phyloP scores from a whole-genome alignment of 2,888 invertebrate genomes.

The Drosophila basisetae region DNA sequence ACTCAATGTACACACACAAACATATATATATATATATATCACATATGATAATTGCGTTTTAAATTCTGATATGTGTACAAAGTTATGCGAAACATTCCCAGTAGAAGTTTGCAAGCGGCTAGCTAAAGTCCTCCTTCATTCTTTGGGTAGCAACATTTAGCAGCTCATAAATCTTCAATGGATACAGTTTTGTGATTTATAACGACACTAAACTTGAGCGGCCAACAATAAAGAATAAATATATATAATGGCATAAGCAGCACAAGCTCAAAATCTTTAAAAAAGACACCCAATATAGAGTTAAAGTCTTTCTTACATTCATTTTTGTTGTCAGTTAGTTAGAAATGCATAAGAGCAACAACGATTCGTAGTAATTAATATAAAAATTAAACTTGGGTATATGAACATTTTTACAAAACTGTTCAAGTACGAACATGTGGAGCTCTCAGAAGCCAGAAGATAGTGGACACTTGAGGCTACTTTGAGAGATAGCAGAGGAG shows the following conservation, averaged over 20 bases:
- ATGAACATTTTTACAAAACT: neutral
- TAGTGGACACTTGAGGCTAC: too few species aligned
- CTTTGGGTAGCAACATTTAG: slow-evolving; percentile 67
- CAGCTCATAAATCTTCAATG: slow-evolving; percentile 83
- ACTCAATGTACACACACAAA: slow-evolving; percentile 9
- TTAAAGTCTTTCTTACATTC: neutral
- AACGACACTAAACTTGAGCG: slow-evolving; percentile 52
- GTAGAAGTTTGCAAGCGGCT: neutral
- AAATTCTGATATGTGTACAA: slow-evolving; percentile 47
- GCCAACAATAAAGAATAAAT: slow-evolving; percentile 34
- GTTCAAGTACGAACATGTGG: too few species aligned
- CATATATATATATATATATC: slow-evolving; percentile 19
- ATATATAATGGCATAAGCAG: neutral
- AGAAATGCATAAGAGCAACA: neutral
- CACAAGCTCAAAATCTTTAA: neutral
- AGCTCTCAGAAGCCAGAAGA: too few species aligned
- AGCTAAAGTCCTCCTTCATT: slow-evolving; percentile 15
- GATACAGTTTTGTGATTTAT: slow-evolving; percentile 76
- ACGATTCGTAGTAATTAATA: neutral
- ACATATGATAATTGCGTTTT: slow-evolving; percentile 61
- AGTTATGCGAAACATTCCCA: slow-evolving; percentile 1
- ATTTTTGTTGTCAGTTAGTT: too few species aligned
- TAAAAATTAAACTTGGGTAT: neutral
- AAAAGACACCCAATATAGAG: neutral
- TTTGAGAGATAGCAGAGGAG: too few species aligned